phyloP scores from a whole-genome alignment of 2,797 vertebrate genomes.

The Lindbergichthys nudifrons region DNA sequence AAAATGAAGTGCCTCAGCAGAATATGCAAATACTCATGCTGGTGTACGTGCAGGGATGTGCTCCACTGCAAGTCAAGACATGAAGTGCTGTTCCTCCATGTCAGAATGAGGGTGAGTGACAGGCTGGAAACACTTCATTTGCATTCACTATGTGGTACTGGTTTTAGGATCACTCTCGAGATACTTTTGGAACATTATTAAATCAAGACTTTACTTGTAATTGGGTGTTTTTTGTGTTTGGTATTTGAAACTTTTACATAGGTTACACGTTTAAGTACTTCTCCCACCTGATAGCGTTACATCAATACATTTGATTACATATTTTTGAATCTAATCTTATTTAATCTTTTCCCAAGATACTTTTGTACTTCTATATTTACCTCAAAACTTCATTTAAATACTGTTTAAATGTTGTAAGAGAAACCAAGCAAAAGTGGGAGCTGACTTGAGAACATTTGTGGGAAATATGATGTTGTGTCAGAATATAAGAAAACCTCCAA shows the following conservation, averaged over 20 bases:
- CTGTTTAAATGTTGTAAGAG: neutral
- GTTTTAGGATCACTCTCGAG: too few relatives aligned
- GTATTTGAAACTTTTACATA: too few relatives aligned
- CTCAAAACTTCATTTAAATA: neutral
- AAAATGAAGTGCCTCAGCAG: constrained; percentile 2
- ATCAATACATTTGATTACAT: too few relatives aligned
- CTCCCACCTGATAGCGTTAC: too few relatives aligned
- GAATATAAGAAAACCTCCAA: neutral
- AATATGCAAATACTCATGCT: constrained; percentile 57
- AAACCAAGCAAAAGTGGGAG: neutral
- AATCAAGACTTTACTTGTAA: too few relatives aligned
- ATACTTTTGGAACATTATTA: too few relatives aligned
- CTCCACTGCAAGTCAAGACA: neutral
- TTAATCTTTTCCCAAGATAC: neutral
- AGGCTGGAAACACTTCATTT: neutral
- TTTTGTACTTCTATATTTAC: neutral
- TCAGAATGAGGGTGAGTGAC: neutral
- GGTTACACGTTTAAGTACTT: too few relatives aligned
- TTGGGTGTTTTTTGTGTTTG: too few relatives aligned
- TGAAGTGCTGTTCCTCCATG: neutral
- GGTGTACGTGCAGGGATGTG: neutral
- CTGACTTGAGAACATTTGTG: neutral
- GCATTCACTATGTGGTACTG: neutral
- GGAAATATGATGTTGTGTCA: neutral
- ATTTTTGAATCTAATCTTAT: too few relatives aligned